Conservation (phyloP, 2,797 vertebrate species). For the Glossophaga mutica region DNA sequence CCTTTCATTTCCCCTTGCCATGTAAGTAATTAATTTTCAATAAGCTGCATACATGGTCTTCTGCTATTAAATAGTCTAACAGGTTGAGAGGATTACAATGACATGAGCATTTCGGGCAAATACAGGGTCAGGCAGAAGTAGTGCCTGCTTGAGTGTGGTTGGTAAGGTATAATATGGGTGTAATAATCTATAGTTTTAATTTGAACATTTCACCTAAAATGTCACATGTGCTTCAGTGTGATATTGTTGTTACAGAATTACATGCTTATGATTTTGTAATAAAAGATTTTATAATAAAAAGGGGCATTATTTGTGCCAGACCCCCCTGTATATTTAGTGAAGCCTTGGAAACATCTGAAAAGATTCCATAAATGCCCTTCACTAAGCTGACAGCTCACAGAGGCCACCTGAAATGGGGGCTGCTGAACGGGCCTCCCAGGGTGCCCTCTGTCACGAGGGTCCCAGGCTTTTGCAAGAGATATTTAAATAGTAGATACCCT, state of each 20-base stretch:
- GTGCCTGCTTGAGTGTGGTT: no score
- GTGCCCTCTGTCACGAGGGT: not conserved
- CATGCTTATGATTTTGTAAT: no score
- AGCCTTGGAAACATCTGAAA: not conserved
- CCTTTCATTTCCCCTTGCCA: slow-evolving; percentile 56
- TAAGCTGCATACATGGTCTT: slow-evolving; percentile 62
- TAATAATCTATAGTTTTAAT: no score
- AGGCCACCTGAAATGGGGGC: not conserved
- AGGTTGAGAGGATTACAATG: slow-evolving; percentile 33
- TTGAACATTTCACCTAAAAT: no score
- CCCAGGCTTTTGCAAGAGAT: not conserved
- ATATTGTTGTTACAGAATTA: no score
- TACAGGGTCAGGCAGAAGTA: not conserved
- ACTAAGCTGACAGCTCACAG: not conserved
- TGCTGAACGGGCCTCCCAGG: not conserved
- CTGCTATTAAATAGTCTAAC: slow-evolving; percentile 35
- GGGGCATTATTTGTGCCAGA: no score
- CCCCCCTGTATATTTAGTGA: not conserved
- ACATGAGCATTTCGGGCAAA: slow-evolving; percentile 21
- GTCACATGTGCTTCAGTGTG: no score
- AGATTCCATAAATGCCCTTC: not conserved
- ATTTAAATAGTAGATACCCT: not conserved
- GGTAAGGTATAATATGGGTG: no score
- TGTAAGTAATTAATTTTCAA: slow-evolving; percentile 71
- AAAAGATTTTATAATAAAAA: no score